A percentile compares a stretch with the other conserved stretches of the same genome.
Evolutionary conservation across 2,797 vertebrate genomes (phyloP).

Genomic region (Propithecus deckenii): DNA sequence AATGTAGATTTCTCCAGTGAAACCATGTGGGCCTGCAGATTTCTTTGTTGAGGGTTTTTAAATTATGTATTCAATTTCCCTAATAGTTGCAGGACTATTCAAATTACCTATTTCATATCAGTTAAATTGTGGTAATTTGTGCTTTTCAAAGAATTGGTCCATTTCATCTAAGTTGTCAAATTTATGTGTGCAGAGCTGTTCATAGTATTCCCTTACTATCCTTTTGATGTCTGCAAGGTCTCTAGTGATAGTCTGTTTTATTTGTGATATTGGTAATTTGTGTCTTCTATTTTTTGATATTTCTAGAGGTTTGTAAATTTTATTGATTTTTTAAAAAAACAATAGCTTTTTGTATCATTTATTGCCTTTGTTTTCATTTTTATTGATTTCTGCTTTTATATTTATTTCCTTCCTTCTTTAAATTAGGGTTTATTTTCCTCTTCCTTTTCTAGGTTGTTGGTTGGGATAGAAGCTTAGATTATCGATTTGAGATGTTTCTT

Average conservation of each 20-base stretch:
- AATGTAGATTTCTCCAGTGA: neutral
- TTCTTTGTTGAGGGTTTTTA: neutral
- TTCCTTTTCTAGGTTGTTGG: neutral
- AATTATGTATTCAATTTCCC: neutral
- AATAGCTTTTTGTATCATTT: neutral
- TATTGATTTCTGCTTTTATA: neutral
- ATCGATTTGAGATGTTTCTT: neutral
- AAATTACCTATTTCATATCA: neutral
- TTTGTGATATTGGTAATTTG: neutral
- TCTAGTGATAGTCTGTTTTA: neutral
- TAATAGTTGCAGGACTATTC: neutral
- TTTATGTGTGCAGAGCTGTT: neutral
- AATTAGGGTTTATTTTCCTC: neutral
- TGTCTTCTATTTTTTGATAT: neutral
- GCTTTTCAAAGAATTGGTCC: neutral
- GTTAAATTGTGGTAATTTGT: neutral
- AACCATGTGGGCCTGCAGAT: neutral
- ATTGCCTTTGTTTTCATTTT: neutral
- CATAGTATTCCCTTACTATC: neutral
- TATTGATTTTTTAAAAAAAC: neutral
- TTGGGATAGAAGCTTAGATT: neutral
- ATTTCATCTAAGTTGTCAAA: neutral
- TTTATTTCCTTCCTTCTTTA: neutral
- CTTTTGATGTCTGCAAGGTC: neutral
- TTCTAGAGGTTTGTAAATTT: neutral